Base-by-base conservation (phyloP, 1,140 invertebrate species). In the Solenopsis invicta region DNA sequence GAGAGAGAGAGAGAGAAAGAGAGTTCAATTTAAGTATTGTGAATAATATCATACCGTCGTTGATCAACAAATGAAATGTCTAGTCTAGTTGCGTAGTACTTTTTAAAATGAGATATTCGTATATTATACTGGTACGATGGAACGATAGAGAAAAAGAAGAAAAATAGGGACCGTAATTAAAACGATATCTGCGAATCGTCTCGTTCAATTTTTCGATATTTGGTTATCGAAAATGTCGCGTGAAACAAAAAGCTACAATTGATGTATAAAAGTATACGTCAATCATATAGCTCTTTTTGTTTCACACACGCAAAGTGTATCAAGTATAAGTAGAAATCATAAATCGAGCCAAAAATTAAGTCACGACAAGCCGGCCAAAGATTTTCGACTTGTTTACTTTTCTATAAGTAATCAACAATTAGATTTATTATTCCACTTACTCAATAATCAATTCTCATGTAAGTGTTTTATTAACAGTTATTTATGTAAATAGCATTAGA, bases 301-400 rank as follows among this genome's bases (percentile, higher is more conserved):
- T 59, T 18, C 45, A 45, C 21, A 16, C 34, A 9, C 21, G 21
- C 34, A 9, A 76, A 9, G 4, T 18, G 3, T 61, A 61, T 61
- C n/a, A n/a, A n/a, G n/a, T 16, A 29, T 45, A 61, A 13, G 37
- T 61, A 24, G 12, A 61, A 61, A 45, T 29, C n/a, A 2, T 18
- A 61, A 76, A 41, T 75, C n/a, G 16, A 61, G 21, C 21, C 13
- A 76, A 76, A 75, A 37, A 74, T 41, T 59, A 75, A 75, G 41
- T 59, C 50, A 24, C 61, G n/a, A 75, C 13, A 9, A 76, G 34
- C 13, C 34, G 54, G 37, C 16, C 54, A 45, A 76, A 6, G 21
- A 76, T 45, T 41, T 76, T 61, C 54, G 34, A 37, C n/a, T 74
- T 12, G 0, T 75, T 76, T 76, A 45, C 5, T 54, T 45, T 61